Evolutionary conservation across 2,113 vertebrate genomes (phyloP).

Genomic region (Phoxinus phoxinus): DNA sequence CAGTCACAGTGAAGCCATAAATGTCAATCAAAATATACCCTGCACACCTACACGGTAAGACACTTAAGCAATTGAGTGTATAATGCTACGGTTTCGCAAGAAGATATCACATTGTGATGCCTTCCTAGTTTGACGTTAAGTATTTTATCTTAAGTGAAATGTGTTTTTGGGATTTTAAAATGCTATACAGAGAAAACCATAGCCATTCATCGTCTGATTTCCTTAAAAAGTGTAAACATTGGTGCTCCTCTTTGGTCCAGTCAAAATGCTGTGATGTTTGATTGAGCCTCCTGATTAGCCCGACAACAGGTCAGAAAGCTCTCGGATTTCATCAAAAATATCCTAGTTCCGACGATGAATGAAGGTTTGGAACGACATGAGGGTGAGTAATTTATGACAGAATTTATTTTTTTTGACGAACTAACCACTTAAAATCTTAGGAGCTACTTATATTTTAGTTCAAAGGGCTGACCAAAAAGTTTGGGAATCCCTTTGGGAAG

Average conservation of each 20-base stretch:
- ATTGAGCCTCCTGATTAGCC: neutral
- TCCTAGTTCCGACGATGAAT: no score
- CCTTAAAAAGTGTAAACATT: neutral
- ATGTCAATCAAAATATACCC: constrained; percentile 34
- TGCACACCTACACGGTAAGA: neutral
- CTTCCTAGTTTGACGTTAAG: neutral
- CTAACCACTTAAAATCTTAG: neutral
- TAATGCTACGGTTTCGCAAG: neutral
- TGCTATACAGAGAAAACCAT: neutral
- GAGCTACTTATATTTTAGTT: neutral
- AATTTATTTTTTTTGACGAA: no score
- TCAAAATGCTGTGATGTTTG: neutral
- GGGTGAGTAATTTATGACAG: no score
- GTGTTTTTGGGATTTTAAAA: neutral
- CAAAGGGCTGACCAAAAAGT: neutral
- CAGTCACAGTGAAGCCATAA: constrained; percentile 22
- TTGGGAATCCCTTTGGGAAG: neutral
- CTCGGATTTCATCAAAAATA: no score
- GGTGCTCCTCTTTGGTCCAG: neutral
- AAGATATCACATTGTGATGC: neutral
- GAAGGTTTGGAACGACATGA: no score
- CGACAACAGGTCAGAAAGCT: neutral
- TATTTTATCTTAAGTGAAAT: neutral
- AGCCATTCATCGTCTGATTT: neutral
- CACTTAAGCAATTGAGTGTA: constrained; percentile 3